These are phyloP conservation scores for Dryococelus australis DNA, from an alignment of 2,888 invertebrate genomes.

Conservation along the genomic window DNA sequence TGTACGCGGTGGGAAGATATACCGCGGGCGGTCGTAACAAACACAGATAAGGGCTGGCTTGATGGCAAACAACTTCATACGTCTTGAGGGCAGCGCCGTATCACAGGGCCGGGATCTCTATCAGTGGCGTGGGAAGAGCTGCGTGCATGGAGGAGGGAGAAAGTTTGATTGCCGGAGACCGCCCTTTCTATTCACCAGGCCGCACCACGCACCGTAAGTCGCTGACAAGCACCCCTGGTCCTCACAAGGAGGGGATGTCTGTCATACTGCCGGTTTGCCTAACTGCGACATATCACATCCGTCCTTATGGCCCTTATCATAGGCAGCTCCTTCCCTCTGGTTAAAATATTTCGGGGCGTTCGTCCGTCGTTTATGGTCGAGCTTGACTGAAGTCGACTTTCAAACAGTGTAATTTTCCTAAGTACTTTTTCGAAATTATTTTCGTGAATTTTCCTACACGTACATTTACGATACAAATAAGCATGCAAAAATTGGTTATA, in stretches of 20 bases:
- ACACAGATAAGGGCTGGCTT: conserved; percentile 5
- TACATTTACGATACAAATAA: no score
- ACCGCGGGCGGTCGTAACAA: not conserved
- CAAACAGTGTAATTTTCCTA: no score
- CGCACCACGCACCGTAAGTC: not conserved
- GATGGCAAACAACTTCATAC: conserved; percentile 16
- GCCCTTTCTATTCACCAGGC: not conserved
- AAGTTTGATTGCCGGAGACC: conserved; percentile 1
- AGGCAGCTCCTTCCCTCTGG: no score
- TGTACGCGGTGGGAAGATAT: not conserved
- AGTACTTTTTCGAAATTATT: no score
- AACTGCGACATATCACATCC: not conserved
- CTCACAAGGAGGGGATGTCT: not conserved
- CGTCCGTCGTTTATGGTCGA: no score
- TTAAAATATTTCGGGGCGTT: no score
- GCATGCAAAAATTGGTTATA: no score
- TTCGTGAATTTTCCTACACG: no score
- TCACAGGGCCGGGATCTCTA: not conserved
- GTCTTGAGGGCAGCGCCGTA: not conserved
- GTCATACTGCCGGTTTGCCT: not conserved
- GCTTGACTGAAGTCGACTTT: no score
- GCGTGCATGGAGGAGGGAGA: not conserved
- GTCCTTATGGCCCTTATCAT: not conserved
- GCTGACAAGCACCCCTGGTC: not conserved
- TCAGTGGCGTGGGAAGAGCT: not conserved